A percentile compares a stretch with the other conserved stretches of the same genome.
phyloP scores from a whole-genome alignment of 2,888 invertebrate species.

The Choreutis nemorana region DNA sequence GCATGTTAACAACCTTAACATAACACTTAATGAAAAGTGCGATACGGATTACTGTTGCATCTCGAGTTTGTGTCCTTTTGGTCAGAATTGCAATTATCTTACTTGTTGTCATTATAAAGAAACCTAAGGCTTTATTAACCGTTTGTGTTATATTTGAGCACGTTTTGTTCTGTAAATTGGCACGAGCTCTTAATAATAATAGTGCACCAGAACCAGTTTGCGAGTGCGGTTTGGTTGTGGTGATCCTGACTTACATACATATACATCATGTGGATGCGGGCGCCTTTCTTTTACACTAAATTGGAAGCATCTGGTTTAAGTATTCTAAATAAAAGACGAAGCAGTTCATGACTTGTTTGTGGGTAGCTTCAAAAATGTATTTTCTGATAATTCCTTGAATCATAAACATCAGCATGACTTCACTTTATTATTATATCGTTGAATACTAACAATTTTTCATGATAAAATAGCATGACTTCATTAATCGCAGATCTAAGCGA shows the following conservation, averaged over 20 bases:
- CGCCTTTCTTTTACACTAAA: slow-evolving; percentile 44
- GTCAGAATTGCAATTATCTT: slow-evolving; percentile 38
- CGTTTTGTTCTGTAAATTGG: slow-evolving; percentile 52
- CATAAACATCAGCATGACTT: too few relatives aligned
- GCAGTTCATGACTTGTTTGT: too few relatives aligned
- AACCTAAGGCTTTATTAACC: slow-evolving; percentile 34
- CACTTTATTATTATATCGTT: too few relatives aligned
- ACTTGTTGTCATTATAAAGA: slow-evolving; percentile 30
- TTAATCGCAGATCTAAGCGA: slow-evolving; percentile 16
- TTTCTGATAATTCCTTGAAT: too few relatives aligned
- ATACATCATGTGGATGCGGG: slow-evolving; percentile 46
- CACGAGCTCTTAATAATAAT: slow-evolving; percentile 65
- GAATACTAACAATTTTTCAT: too few relatives aligned
- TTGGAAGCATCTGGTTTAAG: slow-evolving; percentile 30
- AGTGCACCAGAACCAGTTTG: slow-evolving; percentile 63
- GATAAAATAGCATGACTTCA: too few relatives aligned
- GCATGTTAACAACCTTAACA: slow-evolving; percentile 39
- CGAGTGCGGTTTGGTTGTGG: slow-evolving; percentile 53
- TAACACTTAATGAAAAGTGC: slow-evolving; percentile 35
- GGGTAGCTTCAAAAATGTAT: too few relatives aligned
- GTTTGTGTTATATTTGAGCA: slow-evolving; percentile 36
- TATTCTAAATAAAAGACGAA: too few relatives aligned
- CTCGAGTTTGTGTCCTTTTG: slow-evolving; percentile 57
- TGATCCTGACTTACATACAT: slow-evolving; percentile 44
- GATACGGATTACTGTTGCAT: slow-evolving; percentile 38